These are phyloP conservation scores for Ophioderma brevispina DNA, from an alignment of 35 echinoderm and acorn worm species.

Conservation along the genomic window DNA sequence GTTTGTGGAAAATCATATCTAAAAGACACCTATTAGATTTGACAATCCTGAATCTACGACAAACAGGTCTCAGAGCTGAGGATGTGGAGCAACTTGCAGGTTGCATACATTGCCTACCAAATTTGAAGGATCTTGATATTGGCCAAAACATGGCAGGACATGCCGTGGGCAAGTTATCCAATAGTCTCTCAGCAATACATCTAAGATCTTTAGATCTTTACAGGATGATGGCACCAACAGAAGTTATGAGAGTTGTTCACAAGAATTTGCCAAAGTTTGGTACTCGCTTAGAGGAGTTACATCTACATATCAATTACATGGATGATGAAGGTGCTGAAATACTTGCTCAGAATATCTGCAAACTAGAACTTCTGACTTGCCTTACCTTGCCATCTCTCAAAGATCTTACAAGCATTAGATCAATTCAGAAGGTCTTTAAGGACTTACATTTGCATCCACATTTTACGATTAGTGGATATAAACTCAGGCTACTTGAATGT, in stretches of 20 bases:
- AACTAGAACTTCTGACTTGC: neutral
- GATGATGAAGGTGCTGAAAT: neutral
- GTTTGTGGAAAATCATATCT: neutral
- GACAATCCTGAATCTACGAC: neutral
- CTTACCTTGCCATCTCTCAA: neutral
- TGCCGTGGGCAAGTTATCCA: neutral
- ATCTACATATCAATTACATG: neutral
- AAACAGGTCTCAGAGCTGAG: neutral
- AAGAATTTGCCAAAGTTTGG: neutral
- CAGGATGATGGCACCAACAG: neutral
- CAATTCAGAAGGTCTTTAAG: neutral
- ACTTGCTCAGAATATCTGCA: neutral
- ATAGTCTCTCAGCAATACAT: neutral
- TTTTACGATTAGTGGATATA: neutral
- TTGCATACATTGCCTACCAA: neutral
- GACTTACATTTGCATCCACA: neutral
- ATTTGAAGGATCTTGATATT: neutral
- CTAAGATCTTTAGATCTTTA: neutral
- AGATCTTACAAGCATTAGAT: neutral
- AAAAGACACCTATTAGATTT: neutral
- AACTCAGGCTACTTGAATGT: neutral
- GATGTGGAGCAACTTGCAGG: neutral
- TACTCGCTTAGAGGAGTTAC: neutral
- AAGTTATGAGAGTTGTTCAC: neutral
- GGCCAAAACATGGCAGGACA: neutral